A percentile compares a stretch with the other conserved stretches of the same genome.
These are phyloP conservation scores for Fragum whitleyi DNA, from an alignment of 2,888 invertebrate species.

Conservation along the genomic window DNA sequence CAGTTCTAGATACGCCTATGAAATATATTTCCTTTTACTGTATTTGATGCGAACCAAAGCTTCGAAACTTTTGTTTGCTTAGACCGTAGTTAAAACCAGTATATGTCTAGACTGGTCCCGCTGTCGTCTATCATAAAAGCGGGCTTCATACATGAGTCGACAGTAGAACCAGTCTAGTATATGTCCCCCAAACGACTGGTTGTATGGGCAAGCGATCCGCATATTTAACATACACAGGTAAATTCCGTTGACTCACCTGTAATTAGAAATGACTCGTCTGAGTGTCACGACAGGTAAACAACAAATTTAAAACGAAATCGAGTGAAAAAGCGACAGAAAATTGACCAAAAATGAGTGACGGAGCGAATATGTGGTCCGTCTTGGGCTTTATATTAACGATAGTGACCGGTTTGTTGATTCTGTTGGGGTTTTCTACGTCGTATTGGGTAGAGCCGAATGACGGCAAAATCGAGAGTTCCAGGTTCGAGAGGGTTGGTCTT, in stretches of 20 bases:
- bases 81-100: too few relatives aligned
- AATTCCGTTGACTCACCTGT: background rate
- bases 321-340: background rate
- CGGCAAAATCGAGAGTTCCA: slow-evolving; percentile 20
- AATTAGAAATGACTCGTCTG: background rate
- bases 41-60: too few relatives aligned
- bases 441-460: slow-evolving; percentile 55
- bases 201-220: background rate
- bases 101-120: too few relatives aligned
- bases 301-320: background rate
- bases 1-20: too few relatives aligned
- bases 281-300: slow-evolving; percentile 16
- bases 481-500: slow-evolving; percentile 94
- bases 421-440: slow-evolving; percentile 54
- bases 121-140: too few relatives aligned
- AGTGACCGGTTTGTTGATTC: slow-evolving; percentile 28
- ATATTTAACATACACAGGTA: slow-evolving; percentile 8
- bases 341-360: slow-evolving; percentile 13
- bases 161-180: too few relatives aligned
- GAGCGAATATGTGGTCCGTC: slow-evolving; percentile 11
- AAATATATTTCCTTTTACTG: too few relatives aligned
- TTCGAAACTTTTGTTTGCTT: too few relatives aligned
- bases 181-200: too few relatives aligned
- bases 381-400: slow-evolving; percentile 14
- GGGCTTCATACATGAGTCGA: too few relatives aligned